Evolutionary conservation across 2,888 invertebrate species (phyloP).

Genomic region (Pilophorus perplexus): DNA sequence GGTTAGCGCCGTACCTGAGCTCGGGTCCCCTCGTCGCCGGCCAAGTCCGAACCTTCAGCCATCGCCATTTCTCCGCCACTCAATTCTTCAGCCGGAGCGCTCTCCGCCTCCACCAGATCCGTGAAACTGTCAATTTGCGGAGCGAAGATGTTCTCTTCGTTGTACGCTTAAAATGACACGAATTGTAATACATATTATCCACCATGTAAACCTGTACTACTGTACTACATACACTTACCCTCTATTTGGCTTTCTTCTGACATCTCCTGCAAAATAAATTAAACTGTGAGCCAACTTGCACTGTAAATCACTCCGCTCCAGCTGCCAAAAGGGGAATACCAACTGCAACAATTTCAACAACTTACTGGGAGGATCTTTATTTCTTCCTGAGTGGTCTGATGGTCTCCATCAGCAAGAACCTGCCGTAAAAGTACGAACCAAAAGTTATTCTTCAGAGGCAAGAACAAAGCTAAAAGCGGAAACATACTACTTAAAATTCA

Average conservation of each 20-base stretch:
- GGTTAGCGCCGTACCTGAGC: no score
- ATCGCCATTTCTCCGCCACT: no score
- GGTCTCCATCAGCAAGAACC: constrained; percentile 22
- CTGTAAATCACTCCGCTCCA: no score
- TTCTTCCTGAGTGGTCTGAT: constrained; percentile 7
- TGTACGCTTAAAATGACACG: background rate
- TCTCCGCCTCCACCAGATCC: constrained; percentile 25
- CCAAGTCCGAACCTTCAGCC: background rate
- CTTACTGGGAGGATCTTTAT: constrained; percentile 24
- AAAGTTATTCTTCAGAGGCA: no score
- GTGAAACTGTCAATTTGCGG: constrained; percentile 37
- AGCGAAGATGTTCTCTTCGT: constrained; percentile 29
- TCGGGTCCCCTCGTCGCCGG: no score
- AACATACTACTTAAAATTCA: no score
- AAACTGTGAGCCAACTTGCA: background rate
- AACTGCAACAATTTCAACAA: background rate
- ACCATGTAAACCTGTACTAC: no score
- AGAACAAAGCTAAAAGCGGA: no score
- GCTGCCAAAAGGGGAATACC: no score
- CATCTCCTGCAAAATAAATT: constrained; percentile 2
- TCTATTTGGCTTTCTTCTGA: background rate
- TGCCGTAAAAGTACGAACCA: no score
- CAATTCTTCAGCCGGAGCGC: constrained; percentile 11
- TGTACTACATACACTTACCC: no score
- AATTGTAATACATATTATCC: background rate